A percentile compares a stretch with the other conserved stretches of the same genome.
These are phyloP conservation scores for Ptychobarbus kaznakovi DNA, from an alignment of 2,797 vertebrate species.

Conservation along the genomic window DNA sequence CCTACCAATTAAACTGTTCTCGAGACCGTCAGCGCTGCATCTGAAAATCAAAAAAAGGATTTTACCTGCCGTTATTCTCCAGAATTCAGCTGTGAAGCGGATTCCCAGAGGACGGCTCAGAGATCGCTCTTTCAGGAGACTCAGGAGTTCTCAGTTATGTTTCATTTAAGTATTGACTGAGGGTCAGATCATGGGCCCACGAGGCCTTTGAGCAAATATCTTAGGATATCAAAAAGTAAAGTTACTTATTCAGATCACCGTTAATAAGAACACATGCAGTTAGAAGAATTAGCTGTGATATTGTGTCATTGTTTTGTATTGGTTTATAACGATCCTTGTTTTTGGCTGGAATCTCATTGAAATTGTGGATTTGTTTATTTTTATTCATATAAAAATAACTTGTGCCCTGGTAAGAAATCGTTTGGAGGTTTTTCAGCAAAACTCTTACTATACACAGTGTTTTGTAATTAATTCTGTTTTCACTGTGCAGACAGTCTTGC, in stretches of 20 bases:
- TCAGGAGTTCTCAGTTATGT: not conserved
- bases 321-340: not conserved
- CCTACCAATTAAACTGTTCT: constrained; percentile 43
- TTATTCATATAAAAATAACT: not conserved
- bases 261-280: not conserved
- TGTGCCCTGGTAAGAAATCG: not conserved
- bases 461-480: not conserved
- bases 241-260: not conserved
- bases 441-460: not conserved
- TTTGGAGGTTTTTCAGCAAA: not conserved
- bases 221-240: not conserved
- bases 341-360: not conserved
- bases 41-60: constrained; percentile 7
- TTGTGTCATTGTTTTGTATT: not conserved
- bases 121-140: constrained; percentile 15
- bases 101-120: constrained; percentile 13
- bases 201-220: not conserved
- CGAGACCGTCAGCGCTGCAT: not conserved
- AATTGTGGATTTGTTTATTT: not conserved
- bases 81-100: not conserved
- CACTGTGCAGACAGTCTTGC: not conserved
- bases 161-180: constrained; percentile 11
- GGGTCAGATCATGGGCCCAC: not conserved
- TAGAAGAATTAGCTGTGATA: no score
- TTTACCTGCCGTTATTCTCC: constrained; percentile 15